A percentile compares a stretch with the other conserved stretches of the same genome.
Conservation (phyloP, 1,140 invertebrate genomes). For the Palaemon carinicauda region DNA sequence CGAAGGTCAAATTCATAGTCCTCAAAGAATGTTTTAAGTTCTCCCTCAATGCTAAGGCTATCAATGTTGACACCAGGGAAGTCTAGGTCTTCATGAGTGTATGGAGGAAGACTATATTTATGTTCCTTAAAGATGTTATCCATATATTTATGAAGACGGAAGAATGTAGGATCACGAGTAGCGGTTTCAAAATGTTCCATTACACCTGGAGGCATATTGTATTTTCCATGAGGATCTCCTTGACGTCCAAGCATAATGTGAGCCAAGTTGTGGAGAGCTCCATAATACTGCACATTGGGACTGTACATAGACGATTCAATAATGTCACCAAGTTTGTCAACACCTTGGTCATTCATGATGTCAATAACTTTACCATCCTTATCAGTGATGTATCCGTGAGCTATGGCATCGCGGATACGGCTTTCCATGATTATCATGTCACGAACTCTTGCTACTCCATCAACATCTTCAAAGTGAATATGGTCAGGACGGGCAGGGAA, state of each 20-base stretch:
- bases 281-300: conserved; percentile 61
- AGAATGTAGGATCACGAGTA: conserved; percentile 70
- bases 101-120: conserved; percentile 60
- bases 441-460: conserved; percentile 62
- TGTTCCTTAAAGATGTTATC: conserved; percentile 68
- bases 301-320: conserved; percentile 60
- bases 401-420: conserved; percentile 73
- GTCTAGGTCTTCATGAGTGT: conserved; percentile 64
- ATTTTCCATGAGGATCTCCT: conserved; percentile 61
- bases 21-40: conserved; percentile 77
- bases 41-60: conserved; percentile 72
- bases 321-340: conserved; percentile 61
- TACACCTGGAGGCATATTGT: conserved; percentile 63
- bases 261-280: conserved; percentile 61
- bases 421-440: conserved; percentile 69
- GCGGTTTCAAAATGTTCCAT: conserved; percentile 68
- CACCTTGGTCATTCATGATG: conserved; percentile 57
- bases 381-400: conserved; percentile 70
- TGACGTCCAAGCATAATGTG: conserved; percentile 61
- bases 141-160: conserved; percentile 61
- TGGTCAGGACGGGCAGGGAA: conserved; percentile 70
- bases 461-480: conserved; percentile 65
- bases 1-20: conserved; percentile 74
- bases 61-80: conserved; percentile 72
- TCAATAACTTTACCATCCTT: conserved; percentile 39